Conservation (phyloP, 1,140 invertebrate species). For the Drosophila elegans region DNA sequence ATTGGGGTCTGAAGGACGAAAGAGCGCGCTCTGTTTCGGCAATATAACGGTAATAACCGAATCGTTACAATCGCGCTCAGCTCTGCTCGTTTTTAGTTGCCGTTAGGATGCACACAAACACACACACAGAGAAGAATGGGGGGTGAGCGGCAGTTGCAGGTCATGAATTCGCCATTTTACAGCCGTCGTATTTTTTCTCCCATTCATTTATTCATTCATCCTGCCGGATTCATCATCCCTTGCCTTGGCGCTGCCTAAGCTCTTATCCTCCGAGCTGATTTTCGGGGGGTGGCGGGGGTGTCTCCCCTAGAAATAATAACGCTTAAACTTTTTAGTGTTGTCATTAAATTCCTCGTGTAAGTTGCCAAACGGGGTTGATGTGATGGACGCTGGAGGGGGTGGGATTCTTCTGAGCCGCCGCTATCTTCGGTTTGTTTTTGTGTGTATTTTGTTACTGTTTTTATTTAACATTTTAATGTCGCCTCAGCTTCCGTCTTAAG, state of each 20-base stretch:
- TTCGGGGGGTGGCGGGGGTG: slow-evolving; percentile 29
- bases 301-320: slow-evolving; percentile 84
- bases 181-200: slow-evolving; percentile 81
- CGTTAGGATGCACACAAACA: slow-evolving; percentile 72
- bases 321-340: slow-evolving; percentile 85
- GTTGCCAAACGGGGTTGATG: slow-evolving; percentile 58
- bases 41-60: slow-evolving; percentile 85
- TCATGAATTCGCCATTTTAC: slow-evolving; percentile 85
- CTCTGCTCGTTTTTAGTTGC: slow-evolving; percentile 75
- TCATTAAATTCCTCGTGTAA: slow-evolving; percentile 85
- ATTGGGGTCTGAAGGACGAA: too few relatives aligned
- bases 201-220: slow-evolving; percentile 29
- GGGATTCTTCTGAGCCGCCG: too few relatives aligned
- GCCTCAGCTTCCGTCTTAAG: slow-evolving; percentile 44
- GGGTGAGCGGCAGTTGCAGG: slow-evolving; percentile 71
- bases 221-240: slow-evolving; percentile 10
- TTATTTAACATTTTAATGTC: slow-evolving; percentile 84
- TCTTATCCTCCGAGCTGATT: slow-evolving; percentile 76
- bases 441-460: slow-evolving; percentile 79
- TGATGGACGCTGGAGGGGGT: background rate
- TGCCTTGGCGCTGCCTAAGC: slow-evolving; percentile 49
- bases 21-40: slow-evolving; percentile 73
- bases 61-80: slow-evolving; percentile 78
- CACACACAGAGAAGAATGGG: background rate
- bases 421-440: slow-evolving; percentile 65